These are phyloP conservation scores for Conopomorpha cramerella DNA, from an alignment of 1,140 invertebrate genomes.

Conservation along the genomic window DNA sequence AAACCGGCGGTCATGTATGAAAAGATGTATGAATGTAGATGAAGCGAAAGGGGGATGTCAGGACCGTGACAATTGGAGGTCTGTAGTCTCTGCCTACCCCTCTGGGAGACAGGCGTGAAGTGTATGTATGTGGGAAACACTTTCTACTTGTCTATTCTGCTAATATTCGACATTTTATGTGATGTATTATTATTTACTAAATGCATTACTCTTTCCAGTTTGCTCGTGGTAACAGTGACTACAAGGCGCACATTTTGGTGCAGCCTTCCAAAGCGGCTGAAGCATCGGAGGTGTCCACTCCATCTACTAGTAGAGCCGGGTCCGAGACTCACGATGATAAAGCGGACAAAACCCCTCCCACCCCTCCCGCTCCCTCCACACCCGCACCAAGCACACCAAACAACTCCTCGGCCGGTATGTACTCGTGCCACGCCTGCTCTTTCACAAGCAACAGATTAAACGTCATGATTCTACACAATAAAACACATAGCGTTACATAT, in stretches of 20 bases:
- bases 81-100: too few relatives aligned
- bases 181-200: too few relatives aligned
- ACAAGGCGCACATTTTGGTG: slow-evolving; percentile 65
- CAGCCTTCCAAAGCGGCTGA: slow-evolving; percentile 41
- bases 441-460: slow-evolving; percentile 70
- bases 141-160: too few relatives aligned
- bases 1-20: too few relatives aligned
- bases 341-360: slow-evolving; percentile 2
- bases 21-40: too few relatives aligned
- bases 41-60: too few relatives aligned
- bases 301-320: slow-evolving; percentile 26
- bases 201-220: slow-evolving; percentile 12
- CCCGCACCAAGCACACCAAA: slow-evolving; percentile 4
- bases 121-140: too few relatives aligned
- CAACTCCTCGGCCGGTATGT: slow-evolving; percentile 44
- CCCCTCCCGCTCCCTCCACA: slow-evolving; percentile 12
- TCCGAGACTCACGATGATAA: slow-evolving; percentile 14
- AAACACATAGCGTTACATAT: slow-evolving; percentile 61
- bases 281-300: slow-evolving; percentile 18
- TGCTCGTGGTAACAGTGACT: slow-evolving; percentile 63
- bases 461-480: slow-evolving; percentile 71
- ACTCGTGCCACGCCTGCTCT: slow-evolving; percentile 67
- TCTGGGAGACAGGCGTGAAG: too few relatives aligned
- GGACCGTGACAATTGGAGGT: too few relatives aligned
- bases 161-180: too few relatives aligned